These are phyloP conservation scores for Phyllotreta striolata DNA, from an alignment of 2,888 invertebrate species.

Conservation along the genomic window DNA sequence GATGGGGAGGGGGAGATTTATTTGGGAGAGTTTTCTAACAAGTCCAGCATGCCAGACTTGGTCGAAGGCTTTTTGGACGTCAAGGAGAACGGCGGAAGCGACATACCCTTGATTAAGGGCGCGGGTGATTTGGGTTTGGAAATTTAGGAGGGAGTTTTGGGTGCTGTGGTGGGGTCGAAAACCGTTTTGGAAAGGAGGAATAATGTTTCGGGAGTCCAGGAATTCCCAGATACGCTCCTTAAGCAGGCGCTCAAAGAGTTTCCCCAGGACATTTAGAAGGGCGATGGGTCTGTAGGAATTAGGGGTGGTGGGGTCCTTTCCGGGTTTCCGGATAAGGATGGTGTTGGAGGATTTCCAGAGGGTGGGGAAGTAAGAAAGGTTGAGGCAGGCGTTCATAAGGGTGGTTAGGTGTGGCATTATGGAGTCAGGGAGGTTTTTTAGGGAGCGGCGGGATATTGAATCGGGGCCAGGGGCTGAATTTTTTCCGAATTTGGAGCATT, in stretches of 20 bases:
- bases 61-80: conserved; percentile 6
- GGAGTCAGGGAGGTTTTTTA: neutral
- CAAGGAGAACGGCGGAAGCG: neutral
- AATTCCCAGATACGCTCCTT: neutral
- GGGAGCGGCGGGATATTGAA: neutral
- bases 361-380: neutral
- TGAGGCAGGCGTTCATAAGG: neutral
- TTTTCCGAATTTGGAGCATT: neutral
- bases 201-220: neutral
- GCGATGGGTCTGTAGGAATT: neutral
- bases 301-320: neutral
- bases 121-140: neutral
- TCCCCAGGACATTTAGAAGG: neutral
- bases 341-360: neutral
- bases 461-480: neutral
- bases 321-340: neutral
- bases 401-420: neutral
- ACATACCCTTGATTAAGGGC: neutral
- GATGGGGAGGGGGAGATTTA: too few species aligned
- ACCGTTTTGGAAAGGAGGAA: neutral
- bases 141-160: neutral
- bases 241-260: neutral
- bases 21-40: too few species aligned
- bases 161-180: neutral
- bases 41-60: neutral